Conservation (phyloP, 1,140 invertebrate species). For the Acromyrmex charruanus region DNA sequence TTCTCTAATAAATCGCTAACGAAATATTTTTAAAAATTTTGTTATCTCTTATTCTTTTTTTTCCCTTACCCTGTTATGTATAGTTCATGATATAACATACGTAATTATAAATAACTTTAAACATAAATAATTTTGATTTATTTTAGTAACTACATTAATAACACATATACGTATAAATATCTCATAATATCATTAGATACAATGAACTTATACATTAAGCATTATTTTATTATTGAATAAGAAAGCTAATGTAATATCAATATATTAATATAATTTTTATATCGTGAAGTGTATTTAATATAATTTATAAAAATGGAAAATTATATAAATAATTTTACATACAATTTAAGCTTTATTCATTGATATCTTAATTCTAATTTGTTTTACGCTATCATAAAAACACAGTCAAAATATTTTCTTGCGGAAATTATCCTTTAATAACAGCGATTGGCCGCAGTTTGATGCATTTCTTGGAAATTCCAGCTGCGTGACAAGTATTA, state of each 20-base stretch:
- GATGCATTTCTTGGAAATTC: slow-evolving; percentile 99
- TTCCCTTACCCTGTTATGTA: neutral
- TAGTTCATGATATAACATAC: neutral
- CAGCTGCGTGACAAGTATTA: slow-evolving; percentile 98
- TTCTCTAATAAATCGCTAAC: slow-evolving; percentile 86
- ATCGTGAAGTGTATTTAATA: slow-evolving; percentile 9
- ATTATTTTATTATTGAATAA: neutral
- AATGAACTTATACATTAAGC: neutral
- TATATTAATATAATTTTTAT: neutral
- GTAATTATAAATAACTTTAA: neutral
- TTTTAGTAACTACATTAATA: neutral
- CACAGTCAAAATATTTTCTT: slow-evolving; percentile 6
- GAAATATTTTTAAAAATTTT: slow-evolving; percentile 77
- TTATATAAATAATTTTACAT: slow-evolving; percentile 8
- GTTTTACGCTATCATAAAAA: neutral
- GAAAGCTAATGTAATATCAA: neutral
- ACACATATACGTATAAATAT: neutral
- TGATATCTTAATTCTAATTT: slow-evolving; percentile 27
- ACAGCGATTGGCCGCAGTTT: slow-evolving; percentile 99
- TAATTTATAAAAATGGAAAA: slow-evolving; percentile 45
- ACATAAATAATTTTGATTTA: slow-evolving; percentile 15
- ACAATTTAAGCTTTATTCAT: slow-evolving; percentile 15
- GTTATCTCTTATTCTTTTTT: neutral
- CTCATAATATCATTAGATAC: neutral
- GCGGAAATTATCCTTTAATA: slow-evolving; percentile 95